Conservation (phyloP, 2,888 invertebrate genomes). For the Pristionchus maxplancki region DNA sequence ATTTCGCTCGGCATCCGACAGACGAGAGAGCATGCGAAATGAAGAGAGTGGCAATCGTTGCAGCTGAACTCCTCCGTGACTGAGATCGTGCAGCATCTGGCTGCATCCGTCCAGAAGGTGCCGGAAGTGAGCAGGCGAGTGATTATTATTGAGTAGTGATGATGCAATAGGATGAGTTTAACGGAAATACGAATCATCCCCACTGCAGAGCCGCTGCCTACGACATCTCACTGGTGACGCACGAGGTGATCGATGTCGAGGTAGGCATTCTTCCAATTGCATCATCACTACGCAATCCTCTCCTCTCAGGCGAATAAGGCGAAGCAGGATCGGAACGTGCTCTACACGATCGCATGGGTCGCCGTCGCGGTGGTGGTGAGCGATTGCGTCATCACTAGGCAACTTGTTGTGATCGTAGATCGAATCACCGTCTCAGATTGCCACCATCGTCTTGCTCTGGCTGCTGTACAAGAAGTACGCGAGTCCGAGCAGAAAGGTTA, state of each 20-base stretch:
- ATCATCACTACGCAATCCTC: neutral
- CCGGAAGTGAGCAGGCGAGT: constrained; percentile 1
- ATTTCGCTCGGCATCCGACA: too few relatives aligned
- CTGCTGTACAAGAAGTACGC: constrained; percentile 23
- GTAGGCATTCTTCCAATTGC: neutral
- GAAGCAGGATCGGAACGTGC: constrained; percentile 11
- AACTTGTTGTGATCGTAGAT: neutral
- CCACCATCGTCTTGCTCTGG: neutral
- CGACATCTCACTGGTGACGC: constrained; percentile 26
- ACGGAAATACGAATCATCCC: too few relatives aligned
- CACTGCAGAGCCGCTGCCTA: neutral
- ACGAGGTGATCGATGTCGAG: constrained; percentile 29
- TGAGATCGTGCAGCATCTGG: constrained; percentile 1
- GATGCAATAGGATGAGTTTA: neutral
- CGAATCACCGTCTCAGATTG: neutral
- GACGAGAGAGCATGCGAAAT: too few relatives aligned
- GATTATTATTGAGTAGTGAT: neutral
- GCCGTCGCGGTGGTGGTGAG: neutral
- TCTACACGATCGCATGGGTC: constrained; percentile 23
- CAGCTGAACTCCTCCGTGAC: constrained; percentile 34
- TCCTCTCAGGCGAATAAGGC: neutral
- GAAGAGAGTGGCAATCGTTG: too few relatives aligned
- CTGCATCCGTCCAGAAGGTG: neutral
- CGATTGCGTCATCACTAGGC: neutral
- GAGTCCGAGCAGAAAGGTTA: neutral